Evolutionary conservation across 2,888 invertebrate species (phyloP), one percentile per base, ranked within the genome.

Genomic region (Cosmopolites sordidus): DNA sequence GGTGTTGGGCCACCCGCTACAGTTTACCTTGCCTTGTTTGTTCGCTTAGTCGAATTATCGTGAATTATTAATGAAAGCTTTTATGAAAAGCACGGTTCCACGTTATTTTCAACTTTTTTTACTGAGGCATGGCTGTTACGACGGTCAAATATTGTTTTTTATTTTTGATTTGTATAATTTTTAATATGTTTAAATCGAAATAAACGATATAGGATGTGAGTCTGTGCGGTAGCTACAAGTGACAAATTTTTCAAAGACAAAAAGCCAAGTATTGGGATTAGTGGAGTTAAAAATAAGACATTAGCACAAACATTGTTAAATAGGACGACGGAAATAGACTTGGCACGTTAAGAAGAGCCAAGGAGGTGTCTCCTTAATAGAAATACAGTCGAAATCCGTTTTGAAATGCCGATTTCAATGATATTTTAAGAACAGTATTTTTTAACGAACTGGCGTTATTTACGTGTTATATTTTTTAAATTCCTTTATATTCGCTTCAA

Each of bases 301-400:
- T 66, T 66, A 65, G 66, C 66, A 63, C 67, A 68, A 68, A 69
- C 68, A 67, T 68, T 69, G 68, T 66, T 67, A 67, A 70, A 69
- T 67, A 66, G 68, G 67, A 60, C 68, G 67, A 69, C 69, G 49
- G 63, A 70, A 71, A 71, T 71, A 71, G 67, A 71, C 66, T 69
- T 70, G 70, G 69, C 71, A 57, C 53, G 48, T 51, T 57, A 44
- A 40, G 54, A 57, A 48, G 57, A 56, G 43, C 49, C 8, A 49
- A 45, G 48, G 15, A 52, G 66, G 58, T 62, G 62, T 62, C 64
- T 63, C 56, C 47, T 56, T 54, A 48, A 55, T 44, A 51, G 46
- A 46, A 45, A 38, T 43, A 45, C 18, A 27, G 22, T 47, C 14
- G 16, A 49, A 49, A 49, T 42, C 16, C 17, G 15, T 42, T 42